Percentiles rank a stretch among this genome's conserved stretches.
These are phyloP conservation scores for Psilanteris sp. DNA, from an alignment of 1,140 invertebrate species.

Conservation along the genomic window DNA sequence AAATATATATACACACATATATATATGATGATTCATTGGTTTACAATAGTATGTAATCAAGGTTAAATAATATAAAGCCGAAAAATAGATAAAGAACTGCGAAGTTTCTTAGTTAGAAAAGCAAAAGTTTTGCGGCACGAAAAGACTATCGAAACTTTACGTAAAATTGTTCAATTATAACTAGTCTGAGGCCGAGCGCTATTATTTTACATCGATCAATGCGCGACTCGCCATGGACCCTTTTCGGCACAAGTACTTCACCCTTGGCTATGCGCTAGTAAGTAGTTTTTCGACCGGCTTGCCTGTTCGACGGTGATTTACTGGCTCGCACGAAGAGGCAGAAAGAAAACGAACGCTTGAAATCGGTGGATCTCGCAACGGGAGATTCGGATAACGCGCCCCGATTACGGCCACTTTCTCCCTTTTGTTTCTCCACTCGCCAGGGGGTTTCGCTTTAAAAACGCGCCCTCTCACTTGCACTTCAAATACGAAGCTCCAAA, in stretches of 20 bases:
- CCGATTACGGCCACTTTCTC: constrained; percentile 38
- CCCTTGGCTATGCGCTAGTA: constrained; percentile 23
- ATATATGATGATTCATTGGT: no score
- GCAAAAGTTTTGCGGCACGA: constrained; percentile 44
- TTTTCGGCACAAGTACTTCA: constrained; percentile 40
- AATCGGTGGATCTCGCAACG: constrained; percentile 54
- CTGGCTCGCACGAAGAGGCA: constrained; percentile 46
- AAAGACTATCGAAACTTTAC: constrained; percentile 48
- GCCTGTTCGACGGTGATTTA: constrained; percentile 60
- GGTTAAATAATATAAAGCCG: constrained; percentile 31
- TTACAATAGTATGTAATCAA: constrained; percentile 19
- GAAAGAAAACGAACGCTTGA: constrained; percentile 43
- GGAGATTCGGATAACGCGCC: constrained; percentile 53
- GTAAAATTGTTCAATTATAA: constrained; percentile 52
- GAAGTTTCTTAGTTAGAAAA: constrained; percentile 47
- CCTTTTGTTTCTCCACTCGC: constrained; percentile 43
- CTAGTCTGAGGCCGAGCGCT: constrained; percentile 30
- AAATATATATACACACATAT: no score
- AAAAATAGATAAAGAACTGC: constrained; percentile 40
- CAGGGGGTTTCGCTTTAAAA: constrained; percentile 36
- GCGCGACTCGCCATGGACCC: constrained; percentile 56
- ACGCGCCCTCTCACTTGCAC: constrained; percentile 23
- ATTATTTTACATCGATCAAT: constrained; percentile 63
- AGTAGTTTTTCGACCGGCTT: constrained; percentile 50
- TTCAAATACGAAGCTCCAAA: constrained; percentile 18